Base-by-base conservation (phyloP, 2,888 invertebrate genomes). In the Dascillus cervinus region DNA sequence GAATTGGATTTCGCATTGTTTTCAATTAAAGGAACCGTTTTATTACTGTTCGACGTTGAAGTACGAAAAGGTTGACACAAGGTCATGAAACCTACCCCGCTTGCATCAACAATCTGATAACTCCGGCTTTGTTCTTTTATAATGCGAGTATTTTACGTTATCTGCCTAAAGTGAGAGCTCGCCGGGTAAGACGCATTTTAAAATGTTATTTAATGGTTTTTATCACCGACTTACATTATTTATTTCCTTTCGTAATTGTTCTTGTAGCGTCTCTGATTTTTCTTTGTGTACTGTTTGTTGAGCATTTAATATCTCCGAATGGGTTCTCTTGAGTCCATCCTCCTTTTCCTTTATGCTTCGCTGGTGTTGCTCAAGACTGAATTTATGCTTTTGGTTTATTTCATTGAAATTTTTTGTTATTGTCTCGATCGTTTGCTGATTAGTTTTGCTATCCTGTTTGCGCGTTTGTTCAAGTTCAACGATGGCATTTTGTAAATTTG, bases 141-240 rank as follows among this genome's bases (percentile, higher is more conserved):
- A n/a, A n/a, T n/a, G n/a, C n/a, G n/a, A n/a, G n/a, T n/a, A n/a
- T n/a, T n/a, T n/a, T n/a, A n/a, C n/a, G n/a, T n/a, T n/a, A n/a
- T n/a, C n/a, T n/a, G n/a, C n/a, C n/a, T n/a, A n/a, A n/a, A n/a
- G n/a, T n/a, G n/a, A n/a, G n/a, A n/a, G n/a, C n/a, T n/a, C n/a
- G n/a, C n/a, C n/a, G n/a, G n/a, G n/a, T n/a, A n/a, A n/a, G n/a
- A n/a, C n/a, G n/a, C n/a, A n/a, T n/a, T n/a, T n/a, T n/a, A n/a
- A n/a, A n/a, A n/a, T n/a, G n/a, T n/a, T n/a, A n/a, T n/a, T n/a
- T n/a, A n/a, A n/a, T n/a, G n/a, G n/a, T n/a, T n/a, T n/a, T n/a
- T n/a, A n/a, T n/a, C n/a, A n/a, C n/a, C n/a, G n/a, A 34, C 41
- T 33, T 33, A 46, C 46, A 28, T 27, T 12, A 13, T 27, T 4